These are phyloP conservation scores for Melanotaenia boesemani DNA, from an alignment of 2,797 vertebrate genomes.

Conservation along the genomic window DNA sequence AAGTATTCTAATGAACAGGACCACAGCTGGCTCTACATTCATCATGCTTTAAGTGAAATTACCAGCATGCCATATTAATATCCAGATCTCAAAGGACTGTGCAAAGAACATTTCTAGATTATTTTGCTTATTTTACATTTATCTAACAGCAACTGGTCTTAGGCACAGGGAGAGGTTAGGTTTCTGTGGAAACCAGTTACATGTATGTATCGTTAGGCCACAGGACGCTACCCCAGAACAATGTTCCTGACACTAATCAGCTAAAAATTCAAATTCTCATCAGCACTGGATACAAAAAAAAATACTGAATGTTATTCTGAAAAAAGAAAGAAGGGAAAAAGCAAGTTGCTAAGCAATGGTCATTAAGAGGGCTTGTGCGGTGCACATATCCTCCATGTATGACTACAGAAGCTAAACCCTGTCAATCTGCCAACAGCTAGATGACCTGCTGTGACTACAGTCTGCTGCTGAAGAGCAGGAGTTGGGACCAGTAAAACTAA, in stretches of 20 bases:
- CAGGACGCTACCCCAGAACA: not conserved
- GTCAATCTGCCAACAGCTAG: conserved; percentile 44
- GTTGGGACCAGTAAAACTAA: not conserved
- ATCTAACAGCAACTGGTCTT: not conserved
- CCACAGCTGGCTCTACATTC: too few species aligned
- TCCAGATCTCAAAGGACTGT: too few species aligned
- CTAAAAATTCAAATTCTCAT: not conserved
- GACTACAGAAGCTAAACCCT: conserved; percentile 45
- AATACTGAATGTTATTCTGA: conserved; percentile 18
- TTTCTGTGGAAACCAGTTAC: not conserved
- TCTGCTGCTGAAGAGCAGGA: conserved; percentile 31
- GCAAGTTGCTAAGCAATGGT: conserved; percentile 49
- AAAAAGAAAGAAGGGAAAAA: too few species aligned
- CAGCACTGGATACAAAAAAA: conserved; percentile 8
- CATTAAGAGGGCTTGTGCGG: conserved; percentile 17
- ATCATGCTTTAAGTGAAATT: too few species aligned
- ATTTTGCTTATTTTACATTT: not conserved
- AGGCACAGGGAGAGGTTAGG: not conserved
- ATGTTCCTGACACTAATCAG: conserved; percentile 1
- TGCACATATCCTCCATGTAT: conserved; percentile 30
- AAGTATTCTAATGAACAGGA: too few species aligned
- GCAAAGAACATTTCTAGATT: too few species aligned
- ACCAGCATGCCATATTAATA: too few species aligned
- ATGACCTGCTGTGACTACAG: conserved; percentile 40
- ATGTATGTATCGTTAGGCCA: not conserved